Percentiles rank a stretch among this genome's conserved stretches.
Conservation (phyloP, 2,888 invertebrate genomes). For the Drosophila mulleri region DNA sequence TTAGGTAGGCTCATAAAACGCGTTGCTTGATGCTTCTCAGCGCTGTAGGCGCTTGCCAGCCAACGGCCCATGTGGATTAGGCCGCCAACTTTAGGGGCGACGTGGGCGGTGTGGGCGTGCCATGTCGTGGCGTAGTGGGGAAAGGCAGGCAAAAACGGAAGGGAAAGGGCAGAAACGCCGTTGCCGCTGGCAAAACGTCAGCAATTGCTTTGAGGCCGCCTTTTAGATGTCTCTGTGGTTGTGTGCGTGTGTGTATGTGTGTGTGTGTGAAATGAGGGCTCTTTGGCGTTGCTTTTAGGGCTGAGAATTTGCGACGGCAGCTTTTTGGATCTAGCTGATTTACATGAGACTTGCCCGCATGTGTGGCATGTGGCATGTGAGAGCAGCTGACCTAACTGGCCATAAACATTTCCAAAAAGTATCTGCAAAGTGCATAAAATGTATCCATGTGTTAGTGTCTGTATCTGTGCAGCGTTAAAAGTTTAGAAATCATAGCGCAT, state of each 20-base stretch:
- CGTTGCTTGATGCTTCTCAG: constrained; percentile 37
- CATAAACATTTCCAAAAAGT: constrained; percentile 53
- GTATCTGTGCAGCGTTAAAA: constrained; percentile 43
- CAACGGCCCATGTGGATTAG: constrained; percentile 49
- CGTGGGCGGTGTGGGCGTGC: not conserved
- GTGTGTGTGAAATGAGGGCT: constrained; percentile 41
- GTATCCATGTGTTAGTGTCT: constrained; percentile 17
- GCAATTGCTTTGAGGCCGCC: constrained; percentile 53
- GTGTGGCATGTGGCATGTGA: constrained; percentile 26
- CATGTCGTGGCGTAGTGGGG: not conserved
- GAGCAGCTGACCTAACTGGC: constrained; percentile 29
- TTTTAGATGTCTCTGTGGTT: constrained; percentile 14
- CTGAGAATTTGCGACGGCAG: constrained; percentile 27
- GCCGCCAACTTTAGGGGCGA: constrained; percentile 43
- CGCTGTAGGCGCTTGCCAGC: constrained; percentile 34
- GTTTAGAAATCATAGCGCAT: constrained; percentile 49
- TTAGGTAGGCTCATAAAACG: constrained; percentile 65
- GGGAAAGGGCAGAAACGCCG: constrained; percentile 1
- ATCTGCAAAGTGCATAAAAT: constrained; percentile 56
- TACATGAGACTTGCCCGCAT: constrained; percentile 35
- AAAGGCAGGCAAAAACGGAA: constrained; percentile 3
- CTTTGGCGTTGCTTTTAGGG: constrained; percentile 22
- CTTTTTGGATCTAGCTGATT: constrained; percentile 48
- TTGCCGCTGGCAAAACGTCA: constrained; percentile 24
- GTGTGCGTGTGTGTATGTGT: constrained; percentile 4